Conservation (phyloP, 2,888 invertebrate species). For the Thymelicus acteon region DNA sequence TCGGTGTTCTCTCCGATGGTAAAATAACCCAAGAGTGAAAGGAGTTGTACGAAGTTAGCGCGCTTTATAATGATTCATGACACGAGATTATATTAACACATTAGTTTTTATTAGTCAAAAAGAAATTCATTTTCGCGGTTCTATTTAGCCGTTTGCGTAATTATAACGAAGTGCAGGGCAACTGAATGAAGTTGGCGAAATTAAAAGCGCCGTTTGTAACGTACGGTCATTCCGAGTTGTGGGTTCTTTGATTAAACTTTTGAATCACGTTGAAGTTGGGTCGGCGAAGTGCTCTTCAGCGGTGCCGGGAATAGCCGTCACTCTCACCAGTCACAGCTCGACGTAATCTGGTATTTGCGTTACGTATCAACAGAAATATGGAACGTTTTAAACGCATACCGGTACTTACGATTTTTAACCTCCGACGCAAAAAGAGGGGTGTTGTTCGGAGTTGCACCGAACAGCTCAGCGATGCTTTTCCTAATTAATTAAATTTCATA, state of each 20-base stretch:
- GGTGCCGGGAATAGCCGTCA: not conserved
- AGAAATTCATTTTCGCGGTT: conserved; percentile 36
- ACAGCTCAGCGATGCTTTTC: too few species aligned
- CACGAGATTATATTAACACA: not conserved
- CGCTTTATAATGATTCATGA: not conserved
- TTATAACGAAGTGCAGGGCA: conserved; percentile 32
- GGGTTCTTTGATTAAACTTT: conserved; percentile 49
- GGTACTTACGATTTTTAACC: too few species aligned
- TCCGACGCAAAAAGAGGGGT: too few species aligned
- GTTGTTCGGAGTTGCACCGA: too few species aligned
- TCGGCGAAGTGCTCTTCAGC: not conserved
- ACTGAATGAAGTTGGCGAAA: conserved; percentile 44
- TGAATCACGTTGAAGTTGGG: conserved; percentile 38
- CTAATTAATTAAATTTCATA: too few species aligned
- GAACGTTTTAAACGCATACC: too few species aligned
- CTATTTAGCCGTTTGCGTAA: conserved; percentile 42
- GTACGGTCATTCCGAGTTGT: conserved; percentile 29
- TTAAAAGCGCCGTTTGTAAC: conserved; percentile 36
- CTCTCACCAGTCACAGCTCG: not conserved
- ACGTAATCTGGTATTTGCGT: too few species aligned
- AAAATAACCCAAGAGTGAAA: not conserved
- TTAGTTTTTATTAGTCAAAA: conserved; percentile 20
- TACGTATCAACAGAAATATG: too few species aligned
- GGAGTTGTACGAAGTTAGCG: not conserved
- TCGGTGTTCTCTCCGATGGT: not conserved